Percentiles rank a stretch among this genome's conserved stretches.
These are phyloP conservation scores for Peromyscus eremicus DNA, from an alignment of 2,797 vertebrate species.

Conservation along the genomic window DNA sequence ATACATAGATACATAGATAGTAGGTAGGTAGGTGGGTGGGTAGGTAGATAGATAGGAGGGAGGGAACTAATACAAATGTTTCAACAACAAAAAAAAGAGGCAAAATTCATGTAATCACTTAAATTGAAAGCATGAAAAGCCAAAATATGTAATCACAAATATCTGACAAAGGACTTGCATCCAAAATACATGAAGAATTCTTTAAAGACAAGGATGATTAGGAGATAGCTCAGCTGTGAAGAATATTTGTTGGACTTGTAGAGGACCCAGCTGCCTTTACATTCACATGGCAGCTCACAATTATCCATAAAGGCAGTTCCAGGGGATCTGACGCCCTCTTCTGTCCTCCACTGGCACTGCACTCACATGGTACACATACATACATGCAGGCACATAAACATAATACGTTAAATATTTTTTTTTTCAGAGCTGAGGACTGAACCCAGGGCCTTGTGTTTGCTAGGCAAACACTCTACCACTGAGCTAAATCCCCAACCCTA, in stretches of 20 bases:
- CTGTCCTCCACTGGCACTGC: not conserved
- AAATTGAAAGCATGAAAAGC: slow-evolving; percentile 51
- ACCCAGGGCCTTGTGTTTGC: too few relatives aligned
- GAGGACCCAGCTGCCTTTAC: not conserved
- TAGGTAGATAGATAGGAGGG: not conserved
- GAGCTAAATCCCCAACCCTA: too few relatives aligned
- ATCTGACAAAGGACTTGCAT: slow-evolving; percentile 23
- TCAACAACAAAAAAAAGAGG: not conserved
- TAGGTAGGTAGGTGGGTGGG: too few relatives aligned
- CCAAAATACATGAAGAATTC: slow-evolving; percentile 11
- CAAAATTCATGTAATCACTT: not conserved
- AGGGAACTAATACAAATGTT: not conserved
- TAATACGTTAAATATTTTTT: too few relatives aligned
- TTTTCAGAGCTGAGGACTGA: too few relatives aligned
- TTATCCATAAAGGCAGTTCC: not conserved
- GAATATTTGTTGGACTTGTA: not conserved
- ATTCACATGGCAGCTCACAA: not conserved
- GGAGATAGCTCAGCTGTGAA: not conserved
- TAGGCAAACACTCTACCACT: too few relatives aligned
- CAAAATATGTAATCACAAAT: not conserved
- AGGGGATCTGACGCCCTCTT: not conserved
- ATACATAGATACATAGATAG: too few relatives aligned
- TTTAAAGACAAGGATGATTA: not conserved
- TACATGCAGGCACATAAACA: not conserved
- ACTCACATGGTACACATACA: not conserved